Percentiles rank a stretch among this genome's conserved stretches.
Evolutionary conservation across 1,140 invertebrate species (phyloP).

Genomic region (Bombus waltoni): DNA sequence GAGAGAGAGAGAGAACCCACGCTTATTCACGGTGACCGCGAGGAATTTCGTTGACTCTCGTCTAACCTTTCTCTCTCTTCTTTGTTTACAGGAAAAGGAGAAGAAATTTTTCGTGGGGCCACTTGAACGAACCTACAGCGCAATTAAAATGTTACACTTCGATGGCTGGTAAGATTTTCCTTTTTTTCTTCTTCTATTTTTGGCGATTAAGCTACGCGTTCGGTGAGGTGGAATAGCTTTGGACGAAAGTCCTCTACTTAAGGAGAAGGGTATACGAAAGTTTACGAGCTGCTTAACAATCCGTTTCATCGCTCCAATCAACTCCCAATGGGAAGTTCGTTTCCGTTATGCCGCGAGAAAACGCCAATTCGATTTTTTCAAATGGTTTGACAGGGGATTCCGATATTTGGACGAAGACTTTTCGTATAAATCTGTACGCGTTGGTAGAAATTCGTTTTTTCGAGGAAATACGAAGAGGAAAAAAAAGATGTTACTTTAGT

Average conservation of each 20-base stretch:
- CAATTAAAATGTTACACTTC: constrained; percentile 30
- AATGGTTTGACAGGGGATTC: background rate
- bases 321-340: background rate
- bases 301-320: background rate
- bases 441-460: no score
- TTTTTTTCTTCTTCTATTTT: background rate
- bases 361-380: no score
- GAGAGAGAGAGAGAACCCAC: background rate
- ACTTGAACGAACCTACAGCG: background rate
- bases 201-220: background rate
- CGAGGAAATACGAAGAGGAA: no score
- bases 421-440: no score
- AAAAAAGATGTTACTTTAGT: background rate
- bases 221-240: background rate
- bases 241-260: background rate
- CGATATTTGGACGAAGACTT: background rate
- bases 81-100: background rate
- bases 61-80: background rate
- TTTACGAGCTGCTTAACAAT: background rate
- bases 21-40: background rate
- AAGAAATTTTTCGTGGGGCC: constrained; percentile 5
- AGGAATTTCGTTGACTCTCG: background rate
- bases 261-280: background rate
- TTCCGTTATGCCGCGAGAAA: no score
- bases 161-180: background rate